These are phyloP conservation scores for Carettochelys insculpta DNA, from an alignment of 2,113 vertebrate species.

Conservation along the genomic window DNA sequence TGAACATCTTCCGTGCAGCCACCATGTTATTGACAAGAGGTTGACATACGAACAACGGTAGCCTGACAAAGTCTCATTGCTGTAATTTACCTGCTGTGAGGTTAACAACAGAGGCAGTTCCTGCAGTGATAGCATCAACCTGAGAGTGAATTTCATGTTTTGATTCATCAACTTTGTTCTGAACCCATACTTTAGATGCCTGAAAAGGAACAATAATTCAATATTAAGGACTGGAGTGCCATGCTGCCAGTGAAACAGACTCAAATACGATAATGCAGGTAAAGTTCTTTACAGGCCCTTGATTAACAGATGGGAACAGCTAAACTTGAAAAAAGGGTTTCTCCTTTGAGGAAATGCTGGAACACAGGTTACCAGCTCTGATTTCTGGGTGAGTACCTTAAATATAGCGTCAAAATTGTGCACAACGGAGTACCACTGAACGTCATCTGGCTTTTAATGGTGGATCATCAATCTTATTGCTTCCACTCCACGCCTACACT, in stretches of 20 bases:
- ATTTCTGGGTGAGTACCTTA: background rate
- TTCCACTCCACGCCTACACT: background rate
- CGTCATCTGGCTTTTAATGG: background rate
- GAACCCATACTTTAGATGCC: slow-evolving; percentile 98
- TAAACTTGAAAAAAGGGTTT: background rate
- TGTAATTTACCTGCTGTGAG: slow-evolving; percentile 93
- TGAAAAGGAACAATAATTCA: slow-evolving; percentile 67
- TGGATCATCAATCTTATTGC: background rate
- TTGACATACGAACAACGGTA: background rate
- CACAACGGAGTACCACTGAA: background rate
- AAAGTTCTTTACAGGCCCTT: background rate
- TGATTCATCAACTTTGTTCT: slow-evolving; percentile 99
- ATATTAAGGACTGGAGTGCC: background rate
- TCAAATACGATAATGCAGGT: background rate
- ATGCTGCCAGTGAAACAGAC: slow-evolving; percentile 27
- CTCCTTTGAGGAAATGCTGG: background rate
- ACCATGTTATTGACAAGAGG: background rate
- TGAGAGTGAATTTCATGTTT: slow-evolving; percentile 99
- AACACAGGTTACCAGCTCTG: background rate
- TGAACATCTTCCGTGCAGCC: background rate
- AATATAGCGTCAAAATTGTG: background rate
- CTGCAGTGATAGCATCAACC: slow-evolving; percentile 98
- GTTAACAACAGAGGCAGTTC: slow-evolving; percentile 98
- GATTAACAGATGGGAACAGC: background rate
- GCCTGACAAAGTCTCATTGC: background rate